phyloP scores from a whole-genome alignment of 2,113 vertebrate genomes.

The Larimichthys polyactis region DNA sequence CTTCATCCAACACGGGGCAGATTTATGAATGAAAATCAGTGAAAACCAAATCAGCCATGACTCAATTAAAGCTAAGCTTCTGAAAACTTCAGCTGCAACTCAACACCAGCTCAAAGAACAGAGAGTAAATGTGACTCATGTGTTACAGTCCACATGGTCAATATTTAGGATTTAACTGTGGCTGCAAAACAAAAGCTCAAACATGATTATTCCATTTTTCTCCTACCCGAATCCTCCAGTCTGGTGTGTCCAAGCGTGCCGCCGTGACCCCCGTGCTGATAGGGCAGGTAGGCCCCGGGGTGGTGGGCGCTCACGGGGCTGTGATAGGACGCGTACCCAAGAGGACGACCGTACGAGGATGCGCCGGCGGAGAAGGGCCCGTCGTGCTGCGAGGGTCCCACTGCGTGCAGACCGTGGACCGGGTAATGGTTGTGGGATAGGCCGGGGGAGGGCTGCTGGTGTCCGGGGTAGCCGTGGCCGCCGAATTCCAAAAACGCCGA shows the following conservation, averaged over 20 bases:
- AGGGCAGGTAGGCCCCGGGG: conserved; percentile 85
- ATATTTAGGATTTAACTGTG: neutral
- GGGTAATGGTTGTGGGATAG: conserved; percentile 83
- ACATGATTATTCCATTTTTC: neutral
- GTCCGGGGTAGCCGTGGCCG: conserved; percentile 82
- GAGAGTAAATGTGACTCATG: neutral
- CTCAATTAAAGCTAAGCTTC: neutral
- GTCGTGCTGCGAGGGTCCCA: conserved; percentile 82
- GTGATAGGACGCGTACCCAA: conserved; percentile 85
- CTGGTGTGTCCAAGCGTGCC: conserved; percentile 81
- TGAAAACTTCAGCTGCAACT: neutral
- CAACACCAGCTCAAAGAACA: neutral
- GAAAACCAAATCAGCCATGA: neutral
- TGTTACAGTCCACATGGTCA: neutral
- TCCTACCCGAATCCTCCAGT: conserved; percentile 81
- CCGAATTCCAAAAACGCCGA: conserved; percentile 89
- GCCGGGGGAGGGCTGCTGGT: conserved; percentile 83
- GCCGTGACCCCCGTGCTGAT: conserved; percentile 82
- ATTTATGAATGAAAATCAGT: neutral
- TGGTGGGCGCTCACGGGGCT: conserved; percentile 79
- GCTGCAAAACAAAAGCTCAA: neutral
- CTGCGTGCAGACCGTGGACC: conserved; percentile 83
- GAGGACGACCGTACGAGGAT: conserved; percentile 83
- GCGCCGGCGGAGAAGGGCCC: conserved; percentile 78
- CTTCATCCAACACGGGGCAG: neutral